Base-by-base conservation (phyloP, 2,888 invertebrate species). In the Icerya purchasi region DNA sequence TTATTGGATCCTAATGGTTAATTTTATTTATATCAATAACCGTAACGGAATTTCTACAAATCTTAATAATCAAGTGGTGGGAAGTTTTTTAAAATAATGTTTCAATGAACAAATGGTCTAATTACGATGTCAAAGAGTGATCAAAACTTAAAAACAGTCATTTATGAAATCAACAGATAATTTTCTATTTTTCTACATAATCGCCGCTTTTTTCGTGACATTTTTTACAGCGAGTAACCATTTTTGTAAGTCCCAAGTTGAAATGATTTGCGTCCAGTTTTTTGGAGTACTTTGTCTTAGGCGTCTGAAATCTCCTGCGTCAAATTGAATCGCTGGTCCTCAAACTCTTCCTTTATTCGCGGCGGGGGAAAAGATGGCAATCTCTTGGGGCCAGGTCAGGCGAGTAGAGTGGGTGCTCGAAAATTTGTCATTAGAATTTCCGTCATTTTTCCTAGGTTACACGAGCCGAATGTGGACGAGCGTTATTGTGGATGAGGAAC, bases 321-420 rank as follows among this genome's bases (percentile, higher is more conserved):
- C 10, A n/a, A n/a, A n/a, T n/a, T n/a, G n/a, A n/a, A n/a, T n/a
- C n/a, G n/a, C n/a, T n/a, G n/a, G n/a, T n/a, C 10, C n/a, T n/a
- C n/a, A n/a, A n/a, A n/a, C n/a, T n/a, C n/a, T n/a, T n/a, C 24
- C 3, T 21, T 10, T 22, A 60, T 59, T 52, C 53, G 23, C 24
- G 50, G 19, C 10, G 24, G 10, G 58, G 54, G 52, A 64, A 61
- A 21, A 63, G 60, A 36, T 62, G 64, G 23, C 50, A 64, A 56
- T 62, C 61, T 2, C 50, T 59, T 22, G 64, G 63, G 20, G 60
- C 59, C 22, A 63, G 56, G 54, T 63, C 61, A 18, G 60, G 60
- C 53, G 57, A 62, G 36, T 61, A 62, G n/a, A n/a, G 56, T 21
- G 61, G 61, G 50, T 56, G 57, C 53, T 19, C 21, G 21, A 23